A percentile compares a stretch with the other conserved stretches of the same genome.
phyloP scores from a whole-genome alignment of 2,888 invertebrate species.

The Conistra vaccinii region DNA sequence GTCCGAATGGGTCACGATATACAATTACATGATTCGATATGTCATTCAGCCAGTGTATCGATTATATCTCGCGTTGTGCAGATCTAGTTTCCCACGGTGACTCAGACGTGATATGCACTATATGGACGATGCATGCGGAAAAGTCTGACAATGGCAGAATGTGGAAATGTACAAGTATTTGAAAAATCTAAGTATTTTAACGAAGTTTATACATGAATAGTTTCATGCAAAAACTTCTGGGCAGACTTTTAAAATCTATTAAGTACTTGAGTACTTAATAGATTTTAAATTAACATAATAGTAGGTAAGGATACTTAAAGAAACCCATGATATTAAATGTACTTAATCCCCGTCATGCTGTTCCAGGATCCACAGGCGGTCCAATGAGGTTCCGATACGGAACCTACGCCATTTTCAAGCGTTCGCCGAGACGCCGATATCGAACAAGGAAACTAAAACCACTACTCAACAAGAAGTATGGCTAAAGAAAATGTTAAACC shows the following conservation, averaged over 20 bases:
- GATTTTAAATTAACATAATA: background rate
- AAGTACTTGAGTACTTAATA: too few species aligned
- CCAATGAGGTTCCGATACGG: constrained; percentile 13
- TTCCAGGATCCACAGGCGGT: constrained; percentile 4
- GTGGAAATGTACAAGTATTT: constrained; percentile 26
- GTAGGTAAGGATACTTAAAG: background rate
- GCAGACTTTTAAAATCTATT: too few species aligned
- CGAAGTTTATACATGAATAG: background rate
- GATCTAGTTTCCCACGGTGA: constrained; percentile 77
- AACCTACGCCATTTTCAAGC: constrained; percentile 17
- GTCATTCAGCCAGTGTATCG: constrained; percentile 74
- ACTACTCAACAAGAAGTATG: constrained; percentile 12
- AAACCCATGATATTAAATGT: background rate
- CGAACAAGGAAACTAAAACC: constrained; percentile 9
- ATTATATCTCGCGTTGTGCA: constrained; percentile 73
- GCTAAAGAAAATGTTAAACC: constrained; percentile 3
- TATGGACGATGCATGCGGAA: constrained; percentile 55
- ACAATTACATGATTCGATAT: constrained; percentile 77
- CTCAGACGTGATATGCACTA: constrained; percentile 56
- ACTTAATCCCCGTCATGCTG: background rate
- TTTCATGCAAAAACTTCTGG: background rate
- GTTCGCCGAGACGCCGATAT: background rate
- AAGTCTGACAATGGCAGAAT: constrained; percentile 27
- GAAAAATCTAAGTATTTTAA: constrained; percentile 11
- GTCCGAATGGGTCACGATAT: constrained; percentile 74